Percentiles rank a stretch among this genome's conserved stretches.
Evolutionary conservation across 2,888 invertebrate species (phyloP).

Genomic region (Epirrhoe tristata): DNA sequence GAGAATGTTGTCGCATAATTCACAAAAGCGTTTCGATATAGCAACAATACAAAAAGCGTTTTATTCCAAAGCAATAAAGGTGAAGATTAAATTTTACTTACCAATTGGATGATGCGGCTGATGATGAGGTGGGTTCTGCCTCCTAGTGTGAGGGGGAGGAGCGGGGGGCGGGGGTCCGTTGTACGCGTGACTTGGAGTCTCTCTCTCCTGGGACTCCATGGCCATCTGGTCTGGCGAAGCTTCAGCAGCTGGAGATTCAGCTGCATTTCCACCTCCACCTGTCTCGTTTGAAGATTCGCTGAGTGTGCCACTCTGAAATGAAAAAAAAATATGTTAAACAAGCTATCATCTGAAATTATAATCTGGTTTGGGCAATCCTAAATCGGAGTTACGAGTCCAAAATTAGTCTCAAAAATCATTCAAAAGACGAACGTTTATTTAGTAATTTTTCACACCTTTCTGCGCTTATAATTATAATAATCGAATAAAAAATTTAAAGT

Average conservation of each 20-base stretch:
- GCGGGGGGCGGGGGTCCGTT: constrained; percentile 84
- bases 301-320: constrained; percentile 71
- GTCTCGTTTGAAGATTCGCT: constrained; percentile 79
- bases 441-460: too few relatives aligned
- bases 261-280: constrained; percentile 84
- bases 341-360: neutral
- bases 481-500: too few relatives aligned
- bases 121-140: constrained; percentile 89
- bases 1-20: neutral
- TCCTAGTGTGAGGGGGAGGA: constrained; percentile 90
- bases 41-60: neutral
- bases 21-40: too few relatives aligned
- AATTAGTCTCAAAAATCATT: too few relatives aligned
- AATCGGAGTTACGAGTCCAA: too few relatives aligned
- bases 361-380: too few relatives aligned
- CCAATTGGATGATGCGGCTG: constrained; percentile 84
- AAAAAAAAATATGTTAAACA: neutral
- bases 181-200: constrained; percentile 81
- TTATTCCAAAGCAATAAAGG: neutral
- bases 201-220: constrained; percentile 89
- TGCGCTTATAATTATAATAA: too few relatives aligned
- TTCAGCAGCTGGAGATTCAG: constrained; percentile 80
- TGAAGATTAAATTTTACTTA: constrained; percentile 48
- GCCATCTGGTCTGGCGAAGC: constrained; percentile 89
- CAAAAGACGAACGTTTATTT: too few relatives aligned